These are phyloP conservation scores for Drosophila obscura DNA, from an alignment of 1,140 invertebrate species.

Conservation along the genomic window DNA sequence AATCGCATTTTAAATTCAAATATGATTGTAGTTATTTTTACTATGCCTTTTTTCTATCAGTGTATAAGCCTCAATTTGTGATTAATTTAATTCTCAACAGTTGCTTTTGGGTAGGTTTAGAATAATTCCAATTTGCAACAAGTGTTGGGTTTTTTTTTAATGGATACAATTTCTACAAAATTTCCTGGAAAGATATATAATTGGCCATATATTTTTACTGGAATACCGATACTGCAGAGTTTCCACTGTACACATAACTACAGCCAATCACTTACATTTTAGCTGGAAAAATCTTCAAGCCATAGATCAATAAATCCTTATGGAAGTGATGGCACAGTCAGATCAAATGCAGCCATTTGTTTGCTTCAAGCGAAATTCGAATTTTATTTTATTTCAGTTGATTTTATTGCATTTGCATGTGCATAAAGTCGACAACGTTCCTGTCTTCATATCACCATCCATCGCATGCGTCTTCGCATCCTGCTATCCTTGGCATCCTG, in stretches of 20 bases:
- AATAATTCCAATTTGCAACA: too few relatives aligned
- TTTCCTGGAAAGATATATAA: too few relatives aligned
- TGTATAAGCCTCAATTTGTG: too few relatives aligned
- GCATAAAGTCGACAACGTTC: constrained; percentile 27
- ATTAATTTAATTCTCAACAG: too few relatives aligned
- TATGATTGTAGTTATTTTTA: too few relatives aligned
- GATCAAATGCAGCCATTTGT: constrained; percentile 11
- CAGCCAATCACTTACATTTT: neutral
- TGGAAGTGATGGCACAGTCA: neutral
- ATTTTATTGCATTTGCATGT: constrained; percentile 71
- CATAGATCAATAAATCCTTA: constrained; percentile 10
- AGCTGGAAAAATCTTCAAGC: neutral
- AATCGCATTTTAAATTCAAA: too few relatives aligned
- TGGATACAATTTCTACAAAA: too few relatives aligned
- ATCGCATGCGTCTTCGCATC: constrained; percentile 5
- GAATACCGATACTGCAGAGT: too few relatives aligned
- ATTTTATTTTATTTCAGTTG: constrained; percentile 43
- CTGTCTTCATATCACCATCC: constrained; percentile 29
- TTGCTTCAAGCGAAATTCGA: constrained; percentile 20
- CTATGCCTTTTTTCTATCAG: too few relatives aligned
- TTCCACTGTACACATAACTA: neutral
- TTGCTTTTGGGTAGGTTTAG: too few relatives aligned
- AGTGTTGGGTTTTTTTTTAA: too few relatives aligned
- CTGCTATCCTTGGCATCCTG: neutral
- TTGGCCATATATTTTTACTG: too few relatives aligned